Conservation (phyloP, 1,140 invertebrate species). For the Drosophila lacteicornis region DNA sequence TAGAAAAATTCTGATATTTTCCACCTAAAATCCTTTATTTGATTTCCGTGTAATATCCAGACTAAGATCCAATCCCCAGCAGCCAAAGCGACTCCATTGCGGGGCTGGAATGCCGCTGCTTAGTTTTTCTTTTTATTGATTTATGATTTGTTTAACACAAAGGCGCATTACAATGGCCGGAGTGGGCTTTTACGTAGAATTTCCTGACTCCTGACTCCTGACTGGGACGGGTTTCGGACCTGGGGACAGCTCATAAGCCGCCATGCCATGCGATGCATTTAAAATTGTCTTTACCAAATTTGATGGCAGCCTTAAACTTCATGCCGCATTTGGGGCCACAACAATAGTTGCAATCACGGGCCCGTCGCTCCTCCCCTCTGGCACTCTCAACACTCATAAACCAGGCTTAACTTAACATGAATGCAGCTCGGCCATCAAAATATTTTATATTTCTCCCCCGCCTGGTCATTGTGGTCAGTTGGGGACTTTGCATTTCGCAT, state of each 20-base stretch:
- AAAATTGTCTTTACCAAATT: slow-evolving; percentile 82
- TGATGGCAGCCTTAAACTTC: slow-evolving; percentile 83
- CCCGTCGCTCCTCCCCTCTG: slow-evolving; percentile 10
- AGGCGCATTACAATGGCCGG: slow-evolving; percentile 76
- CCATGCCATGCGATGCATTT: slow-evolving; percentile 61
- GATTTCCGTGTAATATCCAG: background rate
- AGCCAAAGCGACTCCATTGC: slow-evolving; percentile 44
- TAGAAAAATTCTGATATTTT: background rate
- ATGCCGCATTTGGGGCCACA: slow-evolving; percentile 75
- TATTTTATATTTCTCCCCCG: slow-evolving; percentile 64
- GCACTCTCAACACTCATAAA: slow-evolving; percentile 80
- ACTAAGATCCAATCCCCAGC: slow-evolving; percentile 21
- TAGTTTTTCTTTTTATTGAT: slow-evolving; percentile 83
- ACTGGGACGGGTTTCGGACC: background rate
- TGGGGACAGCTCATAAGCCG: slow-evolving; percentile 57
- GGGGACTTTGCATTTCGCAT: slow-evolving; percentile 46
- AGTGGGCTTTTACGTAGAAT: slow-evolving; percentile 74
- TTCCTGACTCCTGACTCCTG: slow-evolving; percentile 37
- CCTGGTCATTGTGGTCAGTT: slow-evolving; percentile 9
- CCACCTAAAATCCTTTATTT: background rate
- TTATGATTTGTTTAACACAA: slow-evolving; percentile 83
- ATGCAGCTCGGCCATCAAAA: slow-evolving; percentile 80
- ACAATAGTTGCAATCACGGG: slow-evolving; percentile 82
- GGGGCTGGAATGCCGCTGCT: slow-evolving; percentile 70
- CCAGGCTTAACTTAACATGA: slow-evolving; percentile 83